phyloP scores from a whole-genome alignment of 2,888 invertebrate genomes.

The Spisula subtruncata region DNA sequence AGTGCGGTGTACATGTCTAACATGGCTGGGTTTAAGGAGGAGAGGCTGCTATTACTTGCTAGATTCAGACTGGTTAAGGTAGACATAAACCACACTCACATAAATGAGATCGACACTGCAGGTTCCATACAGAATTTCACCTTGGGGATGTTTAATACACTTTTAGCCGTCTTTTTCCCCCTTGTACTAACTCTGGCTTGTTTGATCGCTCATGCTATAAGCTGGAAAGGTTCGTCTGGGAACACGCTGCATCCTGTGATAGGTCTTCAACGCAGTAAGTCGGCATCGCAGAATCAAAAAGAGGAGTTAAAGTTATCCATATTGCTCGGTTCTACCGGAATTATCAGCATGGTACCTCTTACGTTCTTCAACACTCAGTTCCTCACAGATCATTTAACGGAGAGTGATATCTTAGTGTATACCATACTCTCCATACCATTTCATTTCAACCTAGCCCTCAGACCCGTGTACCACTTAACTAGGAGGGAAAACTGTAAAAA shows the following conservation, averaged over 20 bases:
- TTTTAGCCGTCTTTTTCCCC: constrained; percentile 51
- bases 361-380: constrained; percentile 42
- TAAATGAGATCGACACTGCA: neutral
- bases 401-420: neutral
- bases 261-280: neutral
- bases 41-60: neutral
- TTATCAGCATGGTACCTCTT: constrained; percentile 32
- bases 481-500: neutral
- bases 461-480: constrained; percentile 40
- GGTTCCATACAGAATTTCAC: neutral
- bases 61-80: neutral
- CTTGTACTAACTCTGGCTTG: constrained; percentile 53
- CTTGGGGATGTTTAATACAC: constrained; percentile 39
- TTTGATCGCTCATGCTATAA: constrained; percentile 52
- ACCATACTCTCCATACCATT: constrained; percentile 43
- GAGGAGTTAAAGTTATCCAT: neutral
- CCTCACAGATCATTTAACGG: neutral
- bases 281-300: neutral
- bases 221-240: constrained; percentile 19
- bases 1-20: neutral
- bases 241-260: neutral
- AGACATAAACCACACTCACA: neutral
- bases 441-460: constrained; percentile 44
- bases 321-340: constrained; percentile 20
- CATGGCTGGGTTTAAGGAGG: neutral